These are phyloP conservation scores for Drosophila macrospina DNA, from an alignment of 2,888 invertebrate genomes.

Conservation along the genomic window DNA sequence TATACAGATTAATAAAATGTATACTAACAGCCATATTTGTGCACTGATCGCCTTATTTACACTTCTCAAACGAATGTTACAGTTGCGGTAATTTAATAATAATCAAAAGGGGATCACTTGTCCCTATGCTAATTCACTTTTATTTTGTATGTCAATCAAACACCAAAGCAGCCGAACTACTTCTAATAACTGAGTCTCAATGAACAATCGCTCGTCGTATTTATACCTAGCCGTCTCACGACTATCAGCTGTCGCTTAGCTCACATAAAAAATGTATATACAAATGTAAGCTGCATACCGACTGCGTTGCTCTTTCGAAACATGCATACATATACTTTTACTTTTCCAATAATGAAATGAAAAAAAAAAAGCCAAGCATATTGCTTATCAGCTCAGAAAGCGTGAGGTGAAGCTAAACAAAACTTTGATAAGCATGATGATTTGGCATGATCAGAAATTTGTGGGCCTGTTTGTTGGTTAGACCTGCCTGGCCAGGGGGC, in stretches of 20 bases:
- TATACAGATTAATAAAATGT: too few relatives aligned
- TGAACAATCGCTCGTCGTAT: constrained; percentile 46
- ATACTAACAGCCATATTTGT: too few relatives aligned
- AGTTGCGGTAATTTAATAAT: not conserved
- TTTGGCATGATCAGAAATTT: constrained; percentile 35
- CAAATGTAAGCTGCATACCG: constrained; percentile 13
- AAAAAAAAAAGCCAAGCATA: constrained; percentile 11
- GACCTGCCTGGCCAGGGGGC: not conserved
- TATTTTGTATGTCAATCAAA: constrained; percentile 22
- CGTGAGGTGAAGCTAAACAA: constrained; percentile 7
- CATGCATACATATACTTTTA: constrained; percentile 45
- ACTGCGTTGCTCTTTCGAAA: constrained; percentile 31
- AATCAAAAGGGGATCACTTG: not conserved
- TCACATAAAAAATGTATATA: constrained; percentile 5
- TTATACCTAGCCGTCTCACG: constrained; percentile 62
- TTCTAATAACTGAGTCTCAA: constrained; percentile 59
- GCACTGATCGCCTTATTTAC: not conserved
- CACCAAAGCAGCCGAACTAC: constrained; percentile 50
- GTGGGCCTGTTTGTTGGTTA: constrained; percentile 24
- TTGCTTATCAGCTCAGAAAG: constrained; percentile 47
- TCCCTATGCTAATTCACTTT: constrained; percentile 15
- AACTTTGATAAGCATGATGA: constrained; percentile 40
- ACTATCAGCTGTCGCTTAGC: constrained; percentile 63
- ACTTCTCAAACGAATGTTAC: constrained; percentile 16
- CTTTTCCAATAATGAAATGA: constrained; percentile 40